Percentiles rank a stretch among this genome's conserved stretches.
Evolutionary conservation across 2,797 vertebrate genomes (phyloP).

Genomic region (Pristis pectinata): DNA sequence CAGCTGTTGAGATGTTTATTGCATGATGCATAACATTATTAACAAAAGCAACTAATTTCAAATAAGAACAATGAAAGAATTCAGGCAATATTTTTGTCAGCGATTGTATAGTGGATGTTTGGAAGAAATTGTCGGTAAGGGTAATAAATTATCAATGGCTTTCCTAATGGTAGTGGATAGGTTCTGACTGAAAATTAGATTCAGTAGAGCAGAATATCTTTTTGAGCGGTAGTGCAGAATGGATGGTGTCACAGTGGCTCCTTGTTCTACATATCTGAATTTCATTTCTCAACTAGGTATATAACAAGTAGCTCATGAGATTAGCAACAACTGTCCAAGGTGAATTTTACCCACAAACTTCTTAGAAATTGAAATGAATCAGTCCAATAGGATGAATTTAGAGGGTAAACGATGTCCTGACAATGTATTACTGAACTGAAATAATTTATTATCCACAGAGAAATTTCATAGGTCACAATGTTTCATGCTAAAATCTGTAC

Average conservation of each 20-base stretch:
- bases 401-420: background rate
- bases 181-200: background rate
- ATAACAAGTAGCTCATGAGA: background rate
- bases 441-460: background rate
- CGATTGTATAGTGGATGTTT: background rate
- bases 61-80: background rate
- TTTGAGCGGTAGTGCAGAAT: background rate
- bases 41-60: background rate
- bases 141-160: background rate
- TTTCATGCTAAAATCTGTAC: background rate
- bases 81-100: background rate
- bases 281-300: background rate
- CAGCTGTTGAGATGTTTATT: background rate
- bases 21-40: background rate
- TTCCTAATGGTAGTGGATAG: background rate
- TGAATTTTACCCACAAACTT: background rate
- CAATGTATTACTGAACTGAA: background rate
- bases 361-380: conserved; percentile 11
- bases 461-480: background rate
- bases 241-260: background rate
- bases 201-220: background rate
- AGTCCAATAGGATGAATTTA: background rate
- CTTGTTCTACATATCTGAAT: background rate
- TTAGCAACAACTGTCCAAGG: too few species aligned
- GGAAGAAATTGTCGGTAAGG: background rate